Evolutionary conservation across 1,140 invertebrate species (phyloP), one percentile per base, ranked within the genome.

Genomic region (Calliopsis andreniformis): DNA sequence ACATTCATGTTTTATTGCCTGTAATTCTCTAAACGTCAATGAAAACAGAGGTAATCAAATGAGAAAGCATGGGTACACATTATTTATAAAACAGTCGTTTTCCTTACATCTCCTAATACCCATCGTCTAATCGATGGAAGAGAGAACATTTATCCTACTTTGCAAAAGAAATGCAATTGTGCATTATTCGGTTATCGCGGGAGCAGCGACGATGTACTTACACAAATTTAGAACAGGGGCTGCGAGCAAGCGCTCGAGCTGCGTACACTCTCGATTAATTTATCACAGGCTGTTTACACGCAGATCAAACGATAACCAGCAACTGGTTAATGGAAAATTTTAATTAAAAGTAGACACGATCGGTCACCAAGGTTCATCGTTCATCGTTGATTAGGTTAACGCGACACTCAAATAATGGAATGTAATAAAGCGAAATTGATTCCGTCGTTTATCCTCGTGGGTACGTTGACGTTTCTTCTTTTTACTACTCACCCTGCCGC

Each of bases 191-290:
- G 25, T 16, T 14, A 0, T 0, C 8, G 51, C 8, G 51, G 3
- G 0, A 30, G 28, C 51, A 18, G 2, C 25, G 51, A 18, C 14
- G 25, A 8, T 39, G 20, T 25, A 55, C 42, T 69, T 45, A 45
- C 1, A 28, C 25, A 8, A 35, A 47, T 23, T 47, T 43, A n/a
- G 20, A 51, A 66, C 28, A 5, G n/a, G n/a, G n/a, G n/a, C 35
- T 10, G 25, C 42, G 42, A 8, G 20, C 61, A n/a, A 5, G 25
- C 47, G 43, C 30, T n/a, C 28, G 42, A n/a, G 20, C 23, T 16
- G 8, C 35, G 14, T 20, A 45, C 20, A 39, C 14, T 10, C 16
- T 25, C 39, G 45, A 76, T 80, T 64, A 80, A 80, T 64, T 80
- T 51, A 28, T 32, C 39, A 43, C 32, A 56, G 32, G 23, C 7